phyloP scores from a whole-genome alignment of 2,888 invertebrate species.

The Pandemis heparana region DNA sequence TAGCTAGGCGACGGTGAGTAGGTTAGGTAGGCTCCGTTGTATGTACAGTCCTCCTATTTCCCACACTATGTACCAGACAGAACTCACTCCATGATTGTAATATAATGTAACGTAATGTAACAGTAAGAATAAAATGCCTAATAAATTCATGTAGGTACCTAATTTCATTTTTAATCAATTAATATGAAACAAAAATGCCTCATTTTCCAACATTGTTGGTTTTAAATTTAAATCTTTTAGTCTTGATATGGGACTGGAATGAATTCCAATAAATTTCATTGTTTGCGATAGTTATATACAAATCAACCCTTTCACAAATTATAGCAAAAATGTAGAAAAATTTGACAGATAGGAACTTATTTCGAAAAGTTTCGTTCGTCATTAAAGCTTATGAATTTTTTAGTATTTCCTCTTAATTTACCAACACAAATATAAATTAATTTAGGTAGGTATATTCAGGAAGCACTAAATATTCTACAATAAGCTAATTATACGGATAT shows the following conservation, averaged over 20 bases:
- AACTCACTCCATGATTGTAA: no score
- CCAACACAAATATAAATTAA: slow-evolving; percentile 17
- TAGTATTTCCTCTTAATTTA: slow-evolving; percentile 15
- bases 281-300: neutral
- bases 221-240: no score
- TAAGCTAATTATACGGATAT: slow-evolving; percentile 38
- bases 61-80: no score
- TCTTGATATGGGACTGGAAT: neutral
- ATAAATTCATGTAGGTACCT: no score
- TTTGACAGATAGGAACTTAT: slow-evolving; percentile 3
- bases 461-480: slow-evolving; percentile 32
- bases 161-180: no score
- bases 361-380: slow-evolving; percentile 7
- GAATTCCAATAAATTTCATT: neutral
- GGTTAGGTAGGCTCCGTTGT: no score
- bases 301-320: neutral
- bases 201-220: no score
- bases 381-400: slow-evolving; percentile 30
- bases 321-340: slow-evolving; percentile 2
- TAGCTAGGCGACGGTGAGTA: no score
- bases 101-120: no score
- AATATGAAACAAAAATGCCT: no score
- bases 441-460: slow-evolving; percentile 21
- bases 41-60: no score
- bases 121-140: no score